phyloP scores from a whole-genome alignment of 2,888 invertebrate genomes.

The Acronicta leporina region DNA sequence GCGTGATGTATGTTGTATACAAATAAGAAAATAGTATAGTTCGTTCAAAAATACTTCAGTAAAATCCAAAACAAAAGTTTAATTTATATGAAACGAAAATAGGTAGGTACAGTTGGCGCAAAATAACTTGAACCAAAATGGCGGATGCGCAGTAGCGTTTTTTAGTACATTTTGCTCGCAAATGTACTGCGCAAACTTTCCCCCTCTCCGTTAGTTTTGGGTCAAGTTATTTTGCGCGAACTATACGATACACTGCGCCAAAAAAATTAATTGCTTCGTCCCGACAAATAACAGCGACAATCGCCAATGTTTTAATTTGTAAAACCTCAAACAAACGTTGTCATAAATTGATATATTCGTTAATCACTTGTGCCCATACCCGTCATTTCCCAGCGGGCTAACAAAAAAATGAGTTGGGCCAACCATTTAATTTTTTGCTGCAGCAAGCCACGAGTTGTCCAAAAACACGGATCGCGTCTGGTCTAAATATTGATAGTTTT shows the following conservation, averaged over 20 bases:
- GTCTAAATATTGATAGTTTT: constrained; percentile 34
- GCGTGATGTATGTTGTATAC: no score
- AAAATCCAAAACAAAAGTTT: constrained; percentile 4
- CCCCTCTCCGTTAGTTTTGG: no score
- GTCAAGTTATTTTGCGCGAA: no score
- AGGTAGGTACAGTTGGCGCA: no score
- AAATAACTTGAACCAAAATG: no score
- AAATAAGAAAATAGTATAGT: no score
- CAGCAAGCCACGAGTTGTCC: constrained; percentile 7
- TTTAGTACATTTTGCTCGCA: no score
- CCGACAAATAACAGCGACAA: constrained; percentile 31
- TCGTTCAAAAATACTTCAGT: no score
- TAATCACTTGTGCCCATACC: constrained; percentile 24
- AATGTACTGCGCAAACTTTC: no score
- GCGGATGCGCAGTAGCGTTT: no score
- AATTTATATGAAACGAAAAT: no score
- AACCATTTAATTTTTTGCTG: constrained; percentile 43
- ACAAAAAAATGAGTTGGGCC: constrained; percentile 42
- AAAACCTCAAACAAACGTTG: constrained; percentile 38
- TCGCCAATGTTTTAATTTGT: constrained; percentile 51
- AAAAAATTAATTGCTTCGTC: constrained; percentile 27
- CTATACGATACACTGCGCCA: constrained; percentile 18
- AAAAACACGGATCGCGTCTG: constrained; percentile 32
- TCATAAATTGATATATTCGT: constrained; percentile 48
- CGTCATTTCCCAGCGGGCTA: constrained; percentile 45